Conservation (phyloP, 2,113 vertebrate species). For the Ctenodactylus gundi region DNA sequence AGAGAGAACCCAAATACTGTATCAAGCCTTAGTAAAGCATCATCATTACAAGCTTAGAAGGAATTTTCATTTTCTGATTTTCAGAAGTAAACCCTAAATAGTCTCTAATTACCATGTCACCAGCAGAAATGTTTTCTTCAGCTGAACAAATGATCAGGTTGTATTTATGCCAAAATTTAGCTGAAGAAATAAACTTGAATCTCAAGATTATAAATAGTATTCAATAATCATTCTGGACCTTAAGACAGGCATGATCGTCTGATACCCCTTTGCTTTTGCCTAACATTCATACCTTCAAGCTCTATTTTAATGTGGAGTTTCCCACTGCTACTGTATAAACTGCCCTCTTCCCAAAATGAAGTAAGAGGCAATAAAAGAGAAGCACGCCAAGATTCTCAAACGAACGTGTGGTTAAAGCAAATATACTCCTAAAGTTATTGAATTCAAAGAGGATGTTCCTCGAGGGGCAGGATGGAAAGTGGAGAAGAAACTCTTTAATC, state of each 20-base stretch:
- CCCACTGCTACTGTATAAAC: neutral
- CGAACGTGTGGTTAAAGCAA: constrained; percentile 10
- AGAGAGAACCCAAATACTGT: neutral
- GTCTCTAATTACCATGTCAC: constrained; percentile 63
- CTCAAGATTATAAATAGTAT: constrained; percentile 66
- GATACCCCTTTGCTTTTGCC: neutral
- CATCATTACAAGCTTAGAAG: constrained; percentile 18
- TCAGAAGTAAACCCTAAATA: constrained; percentile 38
- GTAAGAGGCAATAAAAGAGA: constrained; percentile 31
- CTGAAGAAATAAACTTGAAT: constrained; percentile 46
- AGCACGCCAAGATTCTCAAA: constrained; percentile 12
- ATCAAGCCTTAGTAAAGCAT: constrained; percentile 42
- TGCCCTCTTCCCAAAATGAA: constrained; percentile 37
- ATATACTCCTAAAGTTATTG: constrained; percentile 20
- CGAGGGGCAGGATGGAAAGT: too few species aligned
- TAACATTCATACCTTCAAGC: neutral
- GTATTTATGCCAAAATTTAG: constrained; percentile 52
- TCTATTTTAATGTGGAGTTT: constrained; percentile 8
- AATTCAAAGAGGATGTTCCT: constrained; percentile 7
- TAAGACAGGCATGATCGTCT: constrained; percentile 4
- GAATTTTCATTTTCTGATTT: constrained; percentile 56
- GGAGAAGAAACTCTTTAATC: neutral
- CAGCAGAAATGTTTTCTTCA: constrained; percentile 63
- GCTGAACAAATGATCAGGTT: constrained; percentile 39
- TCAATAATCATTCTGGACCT: constrained; percentile 68